phyloP scores from a whole-genome alignment of 37 sponge, comb jelly and placozoan species.

The Beroe ovata region DNA sequence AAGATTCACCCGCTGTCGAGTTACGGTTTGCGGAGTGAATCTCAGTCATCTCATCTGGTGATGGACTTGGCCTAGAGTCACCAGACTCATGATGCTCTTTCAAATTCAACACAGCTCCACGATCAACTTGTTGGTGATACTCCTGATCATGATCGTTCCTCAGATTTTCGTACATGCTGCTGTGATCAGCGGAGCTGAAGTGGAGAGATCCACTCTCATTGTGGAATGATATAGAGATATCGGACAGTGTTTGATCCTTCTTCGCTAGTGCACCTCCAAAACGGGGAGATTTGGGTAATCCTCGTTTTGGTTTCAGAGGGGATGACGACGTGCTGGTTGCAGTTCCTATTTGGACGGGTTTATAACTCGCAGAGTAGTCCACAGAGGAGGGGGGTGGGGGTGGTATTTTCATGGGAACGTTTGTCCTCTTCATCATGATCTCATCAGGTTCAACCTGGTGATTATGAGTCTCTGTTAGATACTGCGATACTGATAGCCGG shows the following conservation, averaged over 20 bases:
- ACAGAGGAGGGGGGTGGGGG: not conserved
- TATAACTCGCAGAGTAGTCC: not conserved
- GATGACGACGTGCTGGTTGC: not conserved
- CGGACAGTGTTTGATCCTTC: not conserved
- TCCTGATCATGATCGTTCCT: not conserved
- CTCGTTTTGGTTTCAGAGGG: slow-evolving; percentile 4
- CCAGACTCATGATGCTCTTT: no score
- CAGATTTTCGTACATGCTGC: not conserved
- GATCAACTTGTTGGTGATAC: no score
- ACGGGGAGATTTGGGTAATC: not conserved
- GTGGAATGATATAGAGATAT: not conserved
- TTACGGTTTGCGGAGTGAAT: not conserved
- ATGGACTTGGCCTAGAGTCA: not conserved
- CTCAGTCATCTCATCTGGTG: not conserved
- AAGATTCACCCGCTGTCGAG: not conserved
- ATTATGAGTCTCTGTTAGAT: no score
- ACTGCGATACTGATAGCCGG: no score
- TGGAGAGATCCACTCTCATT: not conserved
- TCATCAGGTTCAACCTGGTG: no score
- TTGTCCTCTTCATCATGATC: slow-evolving; percentile 13
- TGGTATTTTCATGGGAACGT: not conserved
- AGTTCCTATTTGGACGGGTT: not conserved
- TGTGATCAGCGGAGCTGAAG: not conserved
- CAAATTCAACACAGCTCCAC: no score
- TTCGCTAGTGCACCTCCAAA: no score